Percentiles rank a stretch among this genome's conserved stretches.
phyloP scores from a whole-genome alignment of 2,888 invertebrate species.

The Busseola fusca region DNA sequence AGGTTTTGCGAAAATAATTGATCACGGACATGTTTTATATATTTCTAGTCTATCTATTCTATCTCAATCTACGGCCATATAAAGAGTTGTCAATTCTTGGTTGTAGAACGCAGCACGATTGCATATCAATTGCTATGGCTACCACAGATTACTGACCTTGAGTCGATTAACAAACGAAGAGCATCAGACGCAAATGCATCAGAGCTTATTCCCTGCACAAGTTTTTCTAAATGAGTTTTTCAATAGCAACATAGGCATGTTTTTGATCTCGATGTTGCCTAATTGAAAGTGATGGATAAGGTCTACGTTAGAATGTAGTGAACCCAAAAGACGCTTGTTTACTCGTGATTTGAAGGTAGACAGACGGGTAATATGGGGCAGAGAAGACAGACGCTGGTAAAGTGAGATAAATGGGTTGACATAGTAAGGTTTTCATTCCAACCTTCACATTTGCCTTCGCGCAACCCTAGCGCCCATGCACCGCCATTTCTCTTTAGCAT shows the following conservation, averaged over 20 bases:
- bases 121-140: neutral
- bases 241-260: neutral
- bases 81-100: neutral
- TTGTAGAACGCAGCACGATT: neutral
- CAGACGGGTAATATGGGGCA: neutral
- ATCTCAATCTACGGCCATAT: neutral
- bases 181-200: neutral
- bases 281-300: neutral
- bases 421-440: conserved; percentile 11
- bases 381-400: neutral
- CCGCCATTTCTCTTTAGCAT: conserved; percentile 66
- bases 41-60: neutral
- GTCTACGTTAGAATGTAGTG: neutral
- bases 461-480: conserved; percentile 51
- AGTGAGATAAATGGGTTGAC: neutral
- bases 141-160: neutral
- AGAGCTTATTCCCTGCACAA: neutral
- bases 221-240: neutral
- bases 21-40: neutral
- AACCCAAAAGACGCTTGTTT: neutral
- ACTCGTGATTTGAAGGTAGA: neutral
- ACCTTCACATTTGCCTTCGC: conserved; percentile 8
- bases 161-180: neutral
- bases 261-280: neutral
- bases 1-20: neutral